phyloP scores from a whole-genome alignment of 2,797 vertebrate genomes.

The Peromyscus melanophrys region DNA sequence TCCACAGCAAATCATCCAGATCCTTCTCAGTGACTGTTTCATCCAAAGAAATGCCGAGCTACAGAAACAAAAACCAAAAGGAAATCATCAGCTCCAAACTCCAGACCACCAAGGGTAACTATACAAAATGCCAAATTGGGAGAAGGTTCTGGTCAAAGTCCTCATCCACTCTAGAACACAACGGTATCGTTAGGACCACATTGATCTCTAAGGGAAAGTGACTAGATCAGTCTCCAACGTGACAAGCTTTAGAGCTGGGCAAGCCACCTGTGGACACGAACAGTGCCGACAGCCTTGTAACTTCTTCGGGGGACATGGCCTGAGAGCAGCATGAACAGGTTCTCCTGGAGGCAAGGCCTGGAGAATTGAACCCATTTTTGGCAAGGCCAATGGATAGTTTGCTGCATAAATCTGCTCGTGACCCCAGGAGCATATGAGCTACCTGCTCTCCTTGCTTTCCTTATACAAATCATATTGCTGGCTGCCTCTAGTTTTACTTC shows the following conservation, averaged over 20 bases:
- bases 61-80: conserved; percentile 66
- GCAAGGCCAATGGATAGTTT: neutral
- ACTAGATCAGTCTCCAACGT: neutral
- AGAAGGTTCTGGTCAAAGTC: neutral
- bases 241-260: neutral
- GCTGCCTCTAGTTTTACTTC: too few species aligned
- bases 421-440: neutral
- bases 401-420: neutral
- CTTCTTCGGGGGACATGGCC: neutral
- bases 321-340: neutral
- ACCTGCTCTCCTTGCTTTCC: too few species aligned
- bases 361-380: neutral
- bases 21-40: conserved; percentile 98
- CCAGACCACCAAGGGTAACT: neutral
- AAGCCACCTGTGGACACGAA: neutral
- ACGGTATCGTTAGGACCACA: neutral
- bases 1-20: conserved; percentile 97
- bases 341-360: neutral
- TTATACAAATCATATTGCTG: too few species aligned
- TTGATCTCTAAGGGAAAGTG: neutral
- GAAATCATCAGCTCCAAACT: conserved; percentile 23
- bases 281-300: neutral
- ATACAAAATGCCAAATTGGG: neutral
- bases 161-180: neutral
- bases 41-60: conserved; percentile 98